Evolutionary conservation across 2,113 vertebrate species (phyloP), one percentile per base, ranked within the genome.

Genomic region (Lathamus discolor): DNA sequence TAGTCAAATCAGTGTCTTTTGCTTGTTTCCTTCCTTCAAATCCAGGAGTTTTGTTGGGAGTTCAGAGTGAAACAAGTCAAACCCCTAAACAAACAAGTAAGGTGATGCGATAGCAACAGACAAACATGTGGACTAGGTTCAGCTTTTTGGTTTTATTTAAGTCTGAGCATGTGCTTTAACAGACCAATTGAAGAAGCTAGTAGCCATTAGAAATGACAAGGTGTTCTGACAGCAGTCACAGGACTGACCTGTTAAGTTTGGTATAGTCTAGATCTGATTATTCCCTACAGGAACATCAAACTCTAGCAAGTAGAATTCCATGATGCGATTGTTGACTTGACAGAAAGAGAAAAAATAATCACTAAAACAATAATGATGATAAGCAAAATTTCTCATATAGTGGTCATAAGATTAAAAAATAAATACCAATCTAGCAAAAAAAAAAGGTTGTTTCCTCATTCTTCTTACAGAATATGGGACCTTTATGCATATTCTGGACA

Each of bases 351-450:
- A 95, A 95, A 97, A 97, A 84, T 59, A 92, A 94, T 83, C 83
- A 85, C 87, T 93, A 95, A 96, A 97, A 64, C 86, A 96, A 78
- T 75, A 91, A 93, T 94, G 94, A 95, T 92, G 93, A 96, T 94
- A 96, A 67, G 41, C 44, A 67, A 90, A 66, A 92, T 93, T 97
- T 97, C 95, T 94, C 88, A 95, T 96, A 97, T 96, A 98, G 98
- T 98, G 98, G 98, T 98, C 97, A 97, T 91, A 96, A 95, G 95
- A 94, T 92, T 94, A 93, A 96, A 97, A 98, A 98, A 98, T 97
- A 98, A 98, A 98, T 98, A 98, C 97, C 97, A 96, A 96, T 97
- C 96, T 97, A 95, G 89, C 85, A 91, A 88, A 31, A 52, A 17
- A 52, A 52, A 52, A 52, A 54, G 86, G 92, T 72, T 95, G 91